Base-by-base conservation (phyloP, 2,797 vertebrate genomes). In the Argya squamiceps region DNA sequence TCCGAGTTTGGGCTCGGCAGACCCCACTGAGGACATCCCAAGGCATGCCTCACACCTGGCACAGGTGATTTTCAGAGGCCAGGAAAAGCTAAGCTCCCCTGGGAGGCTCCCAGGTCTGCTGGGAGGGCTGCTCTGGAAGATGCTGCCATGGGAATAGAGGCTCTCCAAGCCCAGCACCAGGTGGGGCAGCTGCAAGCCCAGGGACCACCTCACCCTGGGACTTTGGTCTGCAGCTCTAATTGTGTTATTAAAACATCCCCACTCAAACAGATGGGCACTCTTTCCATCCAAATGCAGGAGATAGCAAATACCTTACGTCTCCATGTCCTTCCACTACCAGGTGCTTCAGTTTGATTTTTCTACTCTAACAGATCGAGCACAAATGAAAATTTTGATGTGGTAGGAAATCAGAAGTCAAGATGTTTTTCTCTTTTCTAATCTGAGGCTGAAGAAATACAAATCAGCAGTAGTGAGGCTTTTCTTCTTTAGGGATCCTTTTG, bases 351-450 rank as follows among this genome's bases (percentile, higher is more conserved):
- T 49, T 52, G 69, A 29, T 81, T 15, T 65, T 90, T 44, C 82
- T 63, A 6, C 59, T 50, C 14, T 67, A 59, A 63, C 15, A 41
- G 59, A 89, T 43, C 0, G 0, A 64, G 47, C 9, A n/a, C 32
- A 60, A 0, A 0, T 5, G 37, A 62, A 84, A 73, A 84, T 50
- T 46, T 29, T 29, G 29, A 56, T 75, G 26, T 0, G 0, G 23
- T 36, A 60, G 60, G 78, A 93, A 92, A 71, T 34, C 32, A 71
- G 39, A 68, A 85, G 24, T 68, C 43, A 68, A 69, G 65, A 73
- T 21, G 23, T 22, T 88, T 78, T 85, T 46, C 49, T 74, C 16
- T 83, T 58, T 89, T 87, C 69, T 65, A 58, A 69, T 65, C 26
- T 46, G 36, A 49, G 37, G 9, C 52, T 76, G 65, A n/a, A 85